Evolutionary conservation across 1,140 invertebrate species (phyloP).

Genomic region (Manduca sexta): DNA sequence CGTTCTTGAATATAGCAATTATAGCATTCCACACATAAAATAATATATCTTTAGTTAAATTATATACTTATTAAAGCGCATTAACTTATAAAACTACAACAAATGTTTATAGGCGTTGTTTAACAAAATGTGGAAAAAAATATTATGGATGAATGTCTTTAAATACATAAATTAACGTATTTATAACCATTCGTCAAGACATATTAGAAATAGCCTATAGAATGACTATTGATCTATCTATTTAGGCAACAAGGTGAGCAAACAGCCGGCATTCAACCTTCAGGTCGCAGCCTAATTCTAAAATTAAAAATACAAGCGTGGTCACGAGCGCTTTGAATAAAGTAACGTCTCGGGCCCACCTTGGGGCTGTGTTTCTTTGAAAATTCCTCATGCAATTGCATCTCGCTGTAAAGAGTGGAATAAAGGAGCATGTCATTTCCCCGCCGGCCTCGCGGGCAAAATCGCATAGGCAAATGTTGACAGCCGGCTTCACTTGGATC

Average conservation of each 20-base stretch:
- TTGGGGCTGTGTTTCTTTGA: conserved; percentile 29
- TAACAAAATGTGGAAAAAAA: too few species aligned
- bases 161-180: too few species aligned
- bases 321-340: not conserved
- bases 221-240: too few species aligned
- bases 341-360: conserved; percentile 21
- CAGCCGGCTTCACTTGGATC: conserved; percentile 39
- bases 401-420: conserved; percentile 31
- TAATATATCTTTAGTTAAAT: too few species aligned
- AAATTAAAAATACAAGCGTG: conserved; percentile 8
- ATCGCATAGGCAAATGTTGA: conserved; percentile 57
- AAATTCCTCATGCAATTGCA: conserved; percentile 45
- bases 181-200: too few species aligned
- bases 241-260: too few species aligned
- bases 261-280: not conserved
- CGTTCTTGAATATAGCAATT: not conserved
- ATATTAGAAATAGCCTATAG: too few species aligned
- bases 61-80: too few species aligned
- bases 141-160: too few species aligned
- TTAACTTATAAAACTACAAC: too few species aligned
- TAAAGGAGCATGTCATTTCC: conserved; percentile 52
- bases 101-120: too few species aligned
- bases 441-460: conserved; percentile 34
- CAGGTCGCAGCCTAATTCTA: not conserved
- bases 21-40: too few species aligned